Evolutionary conservation across 2,797 vertebrate species (phyloP).

Genomic region (Argyrosomus regius): DNA sequence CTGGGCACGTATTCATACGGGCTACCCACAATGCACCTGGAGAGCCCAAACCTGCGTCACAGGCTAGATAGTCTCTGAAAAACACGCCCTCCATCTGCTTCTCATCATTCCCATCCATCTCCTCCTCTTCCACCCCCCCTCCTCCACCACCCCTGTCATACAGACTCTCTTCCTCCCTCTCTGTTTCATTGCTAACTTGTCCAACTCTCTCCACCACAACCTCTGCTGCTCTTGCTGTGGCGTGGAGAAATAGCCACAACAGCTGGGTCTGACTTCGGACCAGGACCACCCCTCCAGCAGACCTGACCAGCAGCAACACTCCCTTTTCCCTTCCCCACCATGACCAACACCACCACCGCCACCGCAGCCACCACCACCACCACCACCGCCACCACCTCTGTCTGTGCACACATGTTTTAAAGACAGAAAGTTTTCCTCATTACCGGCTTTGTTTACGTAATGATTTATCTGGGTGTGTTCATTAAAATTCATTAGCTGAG

Average conservation of each 20-base stretch:
- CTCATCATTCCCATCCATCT: slow-evolving; percentile 80
- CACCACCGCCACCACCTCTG: slow-evolving; percentile 36
- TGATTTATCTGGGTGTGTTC: slow-evolving; percentile 59
- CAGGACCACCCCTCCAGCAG: slow-evolving; percentile 68
- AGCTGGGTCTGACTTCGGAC: slow-evolving; percentile 75
- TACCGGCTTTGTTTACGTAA: slow-evolving; percentile 62
- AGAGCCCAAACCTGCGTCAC: slow-evolving; percentile 76
- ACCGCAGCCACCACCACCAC: slow-evolving; percentile 45
- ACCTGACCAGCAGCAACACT: too few species aligned
- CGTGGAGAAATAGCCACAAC: slow-evolving; percentile 75
- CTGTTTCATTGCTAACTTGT: slow-evolving; percentile 69
- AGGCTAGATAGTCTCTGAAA: slow-evolving; percentile 61
- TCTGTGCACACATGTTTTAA: slow-evolving; percentile 51
- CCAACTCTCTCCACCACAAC: slow-evolving; percentile 68
- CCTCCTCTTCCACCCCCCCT: slow-evolving; percentile 49
- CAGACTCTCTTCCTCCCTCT: slow-evolving; percentile 56
- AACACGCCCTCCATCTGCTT: slow-evolving; percentile 79
- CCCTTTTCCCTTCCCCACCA: too few species aligned
- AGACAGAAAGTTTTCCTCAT: slow-evolving; percentile 41
- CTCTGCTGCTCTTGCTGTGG: slow-evolving; percentile 68
- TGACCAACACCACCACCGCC: slow-evolving; percentile 62
- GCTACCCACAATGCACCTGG: slow-evolving; percentile 83
- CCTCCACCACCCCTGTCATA: slow-evolving; percentile 40
- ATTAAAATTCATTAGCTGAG: slow-evolving; percentile 51
- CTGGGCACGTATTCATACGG: slow-evolving; percentile 46